Percentiles rank a stretch among this genome's conserved stretches.
Evolutionary conservation across 2,113 vertebrate species (phyloP).

Genomic region (Daboia siamensis): DNA sequence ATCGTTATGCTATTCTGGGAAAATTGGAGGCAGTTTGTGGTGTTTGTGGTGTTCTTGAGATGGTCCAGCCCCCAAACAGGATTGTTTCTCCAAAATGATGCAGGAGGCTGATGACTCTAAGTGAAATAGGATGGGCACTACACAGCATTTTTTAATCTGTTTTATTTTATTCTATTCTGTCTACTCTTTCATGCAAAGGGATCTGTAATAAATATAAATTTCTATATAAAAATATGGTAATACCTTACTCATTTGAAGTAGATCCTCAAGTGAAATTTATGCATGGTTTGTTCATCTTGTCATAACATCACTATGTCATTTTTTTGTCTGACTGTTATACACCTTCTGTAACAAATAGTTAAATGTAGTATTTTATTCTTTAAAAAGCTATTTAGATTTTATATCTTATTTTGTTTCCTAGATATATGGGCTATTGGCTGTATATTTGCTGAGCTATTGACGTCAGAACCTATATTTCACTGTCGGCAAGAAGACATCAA

Average conservation of each 20-base stretch:
- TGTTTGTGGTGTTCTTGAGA: not conserved
- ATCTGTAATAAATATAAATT: not conserved
- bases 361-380: slow-evolving; percentile 26
- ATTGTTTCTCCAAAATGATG: not conserved
- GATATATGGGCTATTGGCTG: slow-evolving; percentile 99
- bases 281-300: slow-evolving; percentile 24
- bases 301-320: not conserved
- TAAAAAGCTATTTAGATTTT: slow-evolving; percentile 26
- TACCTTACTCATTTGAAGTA: not conserved
- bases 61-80: not conserved
- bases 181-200: not conserved
- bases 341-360: slow-evolving; percentile 11
- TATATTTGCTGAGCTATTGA: slow-evolving; percentile 97
- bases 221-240: not conserved
- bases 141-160: not conserved
- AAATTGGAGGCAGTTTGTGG: not conserved
- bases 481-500: slow-evolving; percentile 99
- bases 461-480: slow-evolving; percentile 96
- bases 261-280: slow-evolving; percentile 37
- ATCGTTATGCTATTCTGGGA: not conserved
- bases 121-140: not conserved
- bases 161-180: not conserved
- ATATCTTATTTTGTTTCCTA: slow-evolving; percentile 57
- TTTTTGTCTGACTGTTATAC: not conserved
- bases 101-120: not conserved